Base-by-base conservation (phyloP, 2,888 invertebrate genomes). In the Caenorhabditis sp. region DNA sequence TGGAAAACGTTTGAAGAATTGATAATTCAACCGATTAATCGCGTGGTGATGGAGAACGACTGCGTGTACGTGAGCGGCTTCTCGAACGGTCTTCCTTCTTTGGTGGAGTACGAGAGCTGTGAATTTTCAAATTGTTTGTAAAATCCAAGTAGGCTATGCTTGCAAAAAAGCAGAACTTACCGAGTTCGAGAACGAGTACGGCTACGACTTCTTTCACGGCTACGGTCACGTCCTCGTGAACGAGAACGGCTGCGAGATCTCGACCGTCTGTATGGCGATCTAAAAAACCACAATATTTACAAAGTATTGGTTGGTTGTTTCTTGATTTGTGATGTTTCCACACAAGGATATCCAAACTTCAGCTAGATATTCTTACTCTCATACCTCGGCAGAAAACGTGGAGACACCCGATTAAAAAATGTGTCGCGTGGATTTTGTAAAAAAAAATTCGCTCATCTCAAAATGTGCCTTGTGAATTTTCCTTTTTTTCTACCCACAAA, bases 231-330 rank as follows among this genome's bases (percentile, higher is more conserved):
- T 58, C 70, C 72, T 58, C 72, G 75, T 21, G 65, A 66, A 51
- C 75, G 69, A n/a, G 74, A 69, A 23, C 75, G 43, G 17, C 43
- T 43, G 43, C 43, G 63, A 31, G 77, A 74, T 27, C 73, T 66
- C 14, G 70, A 70, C 26, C 70, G 68, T 60, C 77, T 66, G 43
- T 69, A 69, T 36, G 77, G 77, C 50, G 77, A 74, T 58, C 74
- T 74, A 21, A 49, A 72, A 58, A 6, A 23, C 14, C 49, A 53
- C 10, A 14, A 24, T 50, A 49, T 4, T 17, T 19, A 10, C 27
- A 50, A 31, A 19, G 12, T 21, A 27, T 10, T 23, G 12, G 14
- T 10, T 23, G 12, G 14, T 12, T 27, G 37, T 61, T 10, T 50
- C 37, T 23, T 58, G 19, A 54, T 53, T n/a, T 2, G 50, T 51